Evolutionary conservation across 2,797 vertebrate genomes (phyloP), one percentile per base, ranked within the genome.

Genomic region (Pseudochromis fuscus): DNA sequence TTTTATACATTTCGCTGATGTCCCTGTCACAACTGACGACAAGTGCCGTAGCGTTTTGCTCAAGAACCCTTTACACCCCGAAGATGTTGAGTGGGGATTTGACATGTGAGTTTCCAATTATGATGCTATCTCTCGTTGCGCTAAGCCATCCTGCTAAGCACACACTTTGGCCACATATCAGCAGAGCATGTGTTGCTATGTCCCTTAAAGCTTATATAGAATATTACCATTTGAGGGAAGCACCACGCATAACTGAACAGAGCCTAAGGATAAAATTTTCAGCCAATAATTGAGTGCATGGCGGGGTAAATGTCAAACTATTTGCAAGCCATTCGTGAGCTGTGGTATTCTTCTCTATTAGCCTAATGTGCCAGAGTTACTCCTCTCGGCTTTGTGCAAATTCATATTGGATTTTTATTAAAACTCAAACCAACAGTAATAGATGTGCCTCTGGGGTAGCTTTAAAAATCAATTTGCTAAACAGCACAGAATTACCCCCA

Each of bases 391-490:
- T 88, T 91, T 90, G 87, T 88, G 87, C 82, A 87, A 90, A 88
- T 91, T 92, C 86, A 89, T 90, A 90, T 91, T 87, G 87, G 87
- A 91, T 91, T 93, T 91, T 92, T 92, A 92, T 94, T 92, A 91
- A 92, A 87, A 88, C 82, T 85, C 89, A 89, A 89, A 78, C 70
- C 82, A 80, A 81, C 70, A 78, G 87, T 91, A 90, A 92, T 88
- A 85, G 85, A 89, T 84, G 71, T 75, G 89, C 88, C 92, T 90
- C 80, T 81, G 79, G 93, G 88, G 79, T 84, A 79, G 89, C 77
- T 90, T 93, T 85, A 89, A 90, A 89, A 91, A 94, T 93, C 93
- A 91, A 92, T 94, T 92, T 88, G 75, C 86, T 89, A 91, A 94
- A 93, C 81, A 84, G 84, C 76, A 71, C 84, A 79, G 87, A 91